Evolutionary conservation across 2,888 invertebrate species (phyloP).

Genomic region (Odontomyia ornata): DNA sequence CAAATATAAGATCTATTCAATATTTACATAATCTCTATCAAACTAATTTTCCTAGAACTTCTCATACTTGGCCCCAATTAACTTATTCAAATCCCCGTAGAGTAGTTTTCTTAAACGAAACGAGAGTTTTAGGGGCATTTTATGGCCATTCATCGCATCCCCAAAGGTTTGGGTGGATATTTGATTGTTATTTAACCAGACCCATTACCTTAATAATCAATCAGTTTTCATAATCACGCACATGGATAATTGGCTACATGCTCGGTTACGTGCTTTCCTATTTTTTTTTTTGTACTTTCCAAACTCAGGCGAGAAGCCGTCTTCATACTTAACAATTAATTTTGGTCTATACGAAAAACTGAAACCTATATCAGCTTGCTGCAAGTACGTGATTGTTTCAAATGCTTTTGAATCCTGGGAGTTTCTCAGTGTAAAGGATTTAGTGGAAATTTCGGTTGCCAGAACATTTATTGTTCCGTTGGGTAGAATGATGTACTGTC

Average conservation of each 20-base stretch:
- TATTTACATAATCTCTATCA: not conserved
- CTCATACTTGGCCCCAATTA: not conserved
- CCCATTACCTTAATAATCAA: constrained; percentile 1
- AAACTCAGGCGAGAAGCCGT: too few species aligned
- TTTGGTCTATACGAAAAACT: too few species aligned
- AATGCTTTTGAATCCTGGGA: too few species aligned
- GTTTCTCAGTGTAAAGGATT: too few species aligned
- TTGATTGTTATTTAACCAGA: not conserved
- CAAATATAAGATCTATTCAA: not conserved
- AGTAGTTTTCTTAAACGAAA: not conserved
- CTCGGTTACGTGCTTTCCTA: not conserved
- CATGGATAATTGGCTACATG: not conserved
- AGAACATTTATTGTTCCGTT: too few species aligned
- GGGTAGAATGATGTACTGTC: too few species aligned
- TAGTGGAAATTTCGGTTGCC: too few species aligned
- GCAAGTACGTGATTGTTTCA: too few species aligned
- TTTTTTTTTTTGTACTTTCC: too few species aligned
- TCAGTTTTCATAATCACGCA: constrained; percentile 15
- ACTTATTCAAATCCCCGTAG: not conserved
- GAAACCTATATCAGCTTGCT: too few species aligned
- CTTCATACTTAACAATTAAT: too few species aligned
- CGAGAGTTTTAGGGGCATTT: not conserved
- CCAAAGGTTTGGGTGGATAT: not conserved
- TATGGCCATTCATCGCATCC: not conserved
- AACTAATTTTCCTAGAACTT: not conserved